Percentiles rank a stretch among this genome's conserved stretches.
These are phyloP conservation scores for Gobius niger DNA, from an alignment of 2,113 vertebrate species.

Conservation along the genomic window DNA sequence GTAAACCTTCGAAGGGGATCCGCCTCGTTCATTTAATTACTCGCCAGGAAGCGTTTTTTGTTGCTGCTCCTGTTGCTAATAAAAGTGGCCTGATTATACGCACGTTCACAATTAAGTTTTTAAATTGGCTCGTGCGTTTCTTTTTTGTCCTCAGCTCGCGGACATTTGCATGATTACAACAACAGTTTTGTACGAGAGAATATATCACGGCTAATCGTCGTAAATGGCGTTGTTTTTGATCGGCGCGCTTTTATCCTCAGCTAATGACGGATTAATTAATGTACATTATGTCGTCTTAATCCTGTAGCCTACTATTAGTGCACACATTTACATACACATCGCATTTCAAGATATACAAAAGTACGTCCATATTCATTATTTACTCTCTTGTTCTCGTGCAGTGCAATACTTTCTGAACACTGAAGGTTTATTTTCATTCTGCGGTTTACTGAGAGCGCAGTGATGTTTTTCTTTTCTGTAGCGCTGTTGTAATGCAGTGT, in stretches of 20 bases:
- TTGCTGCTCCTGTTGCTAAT: neutral
- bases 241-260: neutral
- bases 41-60: neutral
- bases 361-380: too few species aligned
- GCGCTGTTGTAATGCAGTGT: too few species aligned
- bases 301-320: too few species aligned
- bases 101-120: neutral
- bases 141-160: neutral
- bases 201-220: neutral
- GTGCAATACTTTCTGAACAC: too few species aligned
- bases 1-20: too few species aligned
- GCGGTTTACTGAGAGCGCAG: too few species aligned
- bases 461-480: too few species aligned
- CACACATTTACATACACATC: too few species aligned
- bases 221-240: neutral
- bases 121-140: neutral
- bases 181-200: neutral
- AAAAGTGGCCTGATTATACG: neutral
- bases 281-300: neutral
- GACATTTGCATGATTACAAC: conserved; percentile 1
- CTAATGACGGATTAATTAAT: neutral
- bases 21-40: neutral
- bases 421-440: too few species aligned
- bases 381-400: too few species aligned
- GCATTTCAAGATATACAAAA: too few species aligned